Conservation (phyloP, 2,797 vertebrate genomes). For the Eurystomus glaucurus region DNA sequence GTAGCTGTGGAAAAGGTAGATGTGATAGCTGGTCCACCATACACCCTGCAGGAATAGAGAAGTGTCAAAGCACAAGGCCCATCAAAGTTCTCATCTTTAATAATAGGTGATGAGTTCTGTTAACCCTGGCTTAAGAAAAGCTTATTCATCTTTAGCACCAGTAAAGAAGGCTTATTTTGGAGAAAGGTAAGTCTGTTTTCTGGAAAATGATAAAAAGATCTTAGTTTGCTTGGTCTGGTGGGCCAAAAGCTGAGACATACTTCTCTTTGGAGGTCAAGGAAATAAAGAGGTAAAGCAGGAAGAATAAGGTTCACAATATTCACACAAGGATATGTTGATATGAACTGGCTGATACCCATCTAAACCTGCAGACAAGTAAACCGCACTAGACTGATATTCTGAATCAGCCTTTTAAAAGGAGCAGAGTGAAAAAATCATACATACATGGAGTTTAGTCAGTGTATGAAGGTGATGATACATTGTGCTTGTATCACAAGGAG, state of each 20-base stretch:
- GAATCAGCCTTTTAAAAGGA: background rate
- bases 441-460: background rate
- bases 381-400: background rate
- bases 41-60: background rate
- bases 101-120: background rate
- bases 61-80: accelerated
- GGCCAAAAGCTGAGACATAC: background rate
- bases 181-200: background rate
- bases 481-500: background rate
- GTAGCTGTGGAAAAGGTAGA: background rate
- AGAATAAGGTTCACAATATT: background rate
- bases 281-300: background rate
- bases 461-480: accelerated
- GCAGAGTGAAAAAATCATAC: background rate
- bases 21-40: background rate
- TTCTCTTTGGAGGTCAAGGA: background rate
- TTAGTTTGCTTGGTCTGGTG: background rate
- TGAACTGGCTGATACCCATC: background rate
- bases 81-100: background rate
- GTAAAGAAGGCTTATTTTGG: background rate
- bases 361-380: background rate
- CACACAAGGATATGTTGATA: background rate
- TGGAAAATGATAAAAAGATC: background rate
- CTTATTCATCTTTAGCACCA: background rate
- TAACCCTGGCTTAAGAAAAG: background rate